Conservation (phyloP, 2,888 invertebrate genomes). For the Drosophila kokeensis region DNA sequence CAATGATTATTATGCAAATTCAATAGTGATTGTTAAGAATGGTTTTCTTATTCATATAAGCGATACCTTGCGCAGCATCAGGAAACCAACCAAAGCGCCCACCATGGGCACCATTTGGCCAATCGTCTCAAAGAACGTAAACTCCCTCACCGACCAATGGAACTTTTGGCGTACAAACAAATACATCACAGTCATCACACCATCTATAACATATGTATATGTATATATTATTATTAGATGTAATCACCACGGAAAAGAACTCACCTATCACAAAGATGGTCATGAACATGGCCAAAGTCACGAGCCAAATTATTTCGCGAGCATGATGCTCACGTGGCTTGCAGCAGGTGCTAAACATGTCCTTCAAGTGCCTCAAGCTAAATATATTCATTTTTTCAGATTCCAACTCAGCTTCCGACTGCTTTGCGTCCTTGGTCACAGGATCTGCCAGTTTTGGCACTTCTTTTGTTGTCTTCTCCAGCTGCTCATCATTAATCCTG, state of each 20-base stretch:
- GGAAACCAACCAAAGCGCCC: conserved; percentile 87
- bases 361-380: conserved; percentile 72
- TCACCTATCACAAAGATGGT: conserved; percentile 81
- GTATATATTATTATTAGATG: background rate
- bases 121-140: conserved; percentile 87
- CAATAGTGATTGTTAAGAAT: background rate
- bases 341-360: conserved; percentile 82
- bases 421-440: background rate
- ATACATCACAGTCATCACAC: conserved; percentile 86
- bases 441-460: background rate
- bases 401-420: background rate
- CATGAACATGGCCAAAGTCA: conserved; percentile 79
- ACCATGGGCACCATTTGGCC: conserved; percentile 86
- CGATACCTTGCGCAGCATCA: conserved; percentile 86
- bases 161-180: conserved; percentile 89
- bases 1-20: background rate
- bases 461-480: background rate
- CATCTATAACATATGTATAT: conserved; percentile 69
- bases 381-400: conserved; percentile 53
- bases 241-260: conserved; percentile 9
- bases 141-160: conserved; percentile 88
- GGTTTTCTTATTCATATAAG: too few relatives aligned
- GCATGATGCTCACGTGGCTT: conserved; percentile 79
- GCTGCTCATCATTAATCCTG: background rate
- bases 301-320: conserved; percentile 82